These are phyloP conservation scores for Lepilemur septentrionalis DNA, from an alignment of 2,797 vertebrate species.

Conservation along the genomic window DNA sequence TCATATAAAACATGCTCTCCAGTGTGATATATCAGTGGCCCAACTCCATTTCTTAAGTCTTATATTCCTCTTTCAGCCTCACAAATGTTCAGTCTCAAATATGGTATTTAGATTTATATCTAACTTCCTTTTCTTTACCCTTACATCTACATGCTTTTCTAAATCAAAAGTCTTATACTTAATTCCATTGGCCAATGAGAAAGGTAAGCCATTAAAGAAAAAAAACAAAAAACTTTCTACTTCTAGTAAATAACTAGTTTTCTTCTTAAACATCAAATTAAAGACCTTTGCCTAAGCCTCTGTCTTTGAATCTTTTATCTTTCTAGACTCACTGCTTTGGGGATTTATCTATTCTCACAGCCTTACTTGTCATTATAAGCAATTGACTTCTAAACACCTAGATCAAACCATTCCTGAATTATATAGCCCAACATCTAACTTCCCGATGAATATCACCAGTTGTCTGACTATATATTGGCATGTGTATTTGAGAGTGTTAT, in stretches of 20 bases:
- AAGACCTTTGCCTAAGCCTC: background rate
- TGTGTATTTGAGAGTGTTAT: background rate
- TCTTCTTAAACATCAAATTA: background rate
- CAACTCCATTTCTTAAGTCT: background rate
- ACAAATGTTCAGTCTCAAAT: background rate
- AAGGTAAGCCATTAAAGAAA: background rate
- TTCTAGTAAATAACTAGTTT: background rate
- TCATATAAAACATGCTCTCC: background rate
- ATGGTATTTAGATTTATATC: background rate
- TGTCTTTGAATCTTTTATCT: background rate
- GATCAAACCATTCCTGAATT: background rate
- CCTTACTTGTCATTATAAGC: background rate
- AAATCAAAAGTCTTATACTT: background rate
- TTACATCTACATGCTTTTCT: background rate
- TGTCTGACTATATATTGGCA: background rate
- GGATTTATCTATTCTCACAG: background rate
- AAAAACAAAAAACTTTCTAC: background rate
- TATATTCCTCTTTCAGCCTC: background rate
- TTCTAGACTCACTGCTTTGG: background rate
- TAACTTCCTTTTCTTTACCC: conserved; percentile 1
- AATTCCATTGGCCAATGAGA: background rate
- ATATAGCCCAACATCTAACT: background rate
- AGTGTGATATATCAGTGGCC: background rate
- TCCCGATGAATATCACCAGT: background rate
- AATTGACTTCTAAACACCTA: background rate